phyloP scores from a whole-genome alignment of 1,140 invertebrate genomes.

The Polyergus mexicanus region DNA sequence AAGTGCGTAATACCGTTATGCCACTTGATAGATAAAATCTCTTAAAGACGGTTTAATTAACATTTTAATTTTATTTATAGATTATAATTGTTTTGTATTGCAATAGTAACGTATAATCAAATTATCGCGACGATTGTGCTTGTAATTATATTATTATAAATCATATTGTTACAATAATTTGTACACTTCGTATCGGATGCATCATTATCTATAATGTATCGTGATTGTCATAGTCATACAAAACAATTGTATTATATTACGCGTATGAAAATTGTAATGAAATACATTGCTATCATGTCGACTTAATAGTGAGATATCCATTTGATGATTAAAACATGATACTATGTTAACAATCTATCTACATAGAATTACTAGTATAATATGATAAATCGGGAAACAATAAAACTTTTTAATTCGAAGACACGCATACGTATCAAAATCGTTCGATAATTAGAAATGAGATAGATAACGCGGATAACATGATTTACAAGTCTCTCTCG shows the following conservation, averaged over 20 bases:
- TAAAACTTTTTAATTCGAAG: not conserved
- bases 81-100: not conserved
- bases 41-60: not conserved
- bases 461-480: not conserved
- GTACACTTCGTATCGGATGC: not conserved
- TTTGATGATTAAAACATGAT: slow-evolving; percentile 43
- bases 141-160: slow-evolving; percentile 49
- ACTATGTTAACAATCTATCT: not conserved
- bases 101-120: not conserved
- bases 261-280: slow-evolving; percentile 41
- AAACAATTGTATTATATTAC: slow-evolving; percentile 41
- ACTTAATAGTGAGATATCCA: not conserved
- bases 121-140: not conserved
- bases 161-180: slow-evolving; percentile 36
- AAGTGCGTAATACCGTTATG: not conserved
- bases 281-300: slow-evolving; percentile 23
- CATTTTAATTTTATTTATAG: slow-evolving; percentile 8
- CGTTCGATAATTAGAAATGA: not conserved
- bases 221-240: slow-evolving; percentile 22
- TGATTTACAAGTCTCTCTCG: not conserved
- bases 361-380: not conserved
- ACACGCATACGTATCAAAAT: not conserved
- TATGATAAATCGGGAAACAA: not conserved
- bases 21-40: not conserved
- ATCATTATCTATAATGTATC: slow-evolving; percentile 34